These are phyloP conservation scores for Chauna torquata DNA, from an alignment of 2,113 vertebrate species.

Conservation along the genomic window DNA sequence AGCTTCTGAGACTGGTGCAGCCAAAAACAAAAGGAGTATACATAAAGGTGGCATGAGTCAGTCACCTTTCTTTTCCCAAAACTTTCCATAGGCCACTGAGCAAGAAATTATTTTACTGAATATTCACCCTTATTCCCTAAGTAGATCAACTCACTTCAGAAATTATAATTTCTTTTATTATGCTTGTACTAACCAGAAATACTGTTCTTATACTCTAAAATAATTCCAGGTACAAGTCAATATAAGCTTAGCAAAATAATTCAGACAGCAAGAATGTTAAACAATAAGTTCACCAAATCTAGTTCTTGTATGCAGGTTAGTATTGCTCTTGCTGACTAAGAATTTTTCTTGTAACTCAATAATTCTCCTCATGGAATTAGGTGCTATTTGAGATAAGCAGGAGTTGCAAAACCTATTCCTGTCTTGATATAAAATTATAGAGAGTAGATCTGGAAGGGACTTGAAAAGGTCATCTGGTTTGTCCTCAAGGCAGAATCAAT, in stretches of 20 bases:
- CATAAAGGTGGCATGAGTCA: neutral
- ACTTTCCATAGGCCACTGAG: neutral
- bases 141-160: neutral
- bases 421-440: neutral
- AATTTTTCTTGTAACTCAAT: neutral
- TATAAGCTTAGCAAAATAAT: neutral
- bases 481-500: constrained; percentile 10
- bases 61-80: neutral
- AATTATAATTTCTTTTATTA: neutral
- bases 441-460: neutral
- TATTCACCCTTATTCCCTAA: neutral
- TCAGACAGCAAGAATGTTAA: neutral
- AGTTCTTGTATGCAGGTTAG: neutral
- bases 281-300: neutral
- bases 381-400: neutral
- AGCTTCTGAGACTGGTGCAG: neutral
- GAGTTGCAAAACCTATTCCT: neutral
- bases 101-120: neutral
- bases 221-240: neutral
- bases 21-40: neutral
- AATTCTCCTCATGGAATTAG: neutral
- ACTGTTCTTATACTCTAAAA: neutral
- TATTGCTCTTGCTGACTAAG: neutral
- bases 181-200: neutral
- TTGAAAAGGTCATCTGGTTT: neutral